Conservation (phyloP, 2,113 vertebrate species). For the Odocoileus hemionus region DNA sequence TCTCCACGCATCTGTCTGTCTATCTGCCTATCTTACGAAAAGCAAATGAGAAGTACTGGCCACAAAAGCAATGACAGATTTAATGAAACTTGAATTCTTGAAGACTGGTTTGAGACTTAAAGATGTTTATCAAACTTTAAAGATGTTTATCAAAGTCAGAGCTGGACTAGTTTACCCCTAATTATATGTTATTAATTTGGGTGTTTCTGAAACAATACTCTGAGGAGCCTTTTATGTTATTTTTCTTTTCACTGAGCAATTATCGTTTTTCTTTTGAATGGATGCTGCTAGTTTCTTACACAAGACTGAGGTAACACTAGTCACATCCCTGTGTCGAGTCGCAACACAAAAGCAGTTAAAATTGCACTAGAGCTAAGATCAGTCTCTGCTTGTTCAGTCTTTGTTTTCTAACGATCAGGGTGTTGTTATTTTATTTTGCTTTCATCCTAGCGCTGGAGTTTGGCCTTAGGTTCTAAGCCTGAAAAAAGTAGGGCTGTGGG, state of each 20-base stretch:
- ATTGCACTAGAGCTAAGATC: not conserved
- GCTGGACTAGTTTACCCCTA: not conserved
- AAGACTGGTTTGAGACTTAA: not conserved
- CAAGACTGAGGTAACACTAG: not conserved
- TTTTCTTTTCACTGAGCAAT: not conserved
- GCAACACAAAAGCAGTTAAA: not conserved
- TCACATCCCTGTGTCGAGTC: not conserved
- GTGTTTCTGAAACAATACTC: conserved; percentile 41
- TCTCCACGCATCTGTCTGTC: not conserved
- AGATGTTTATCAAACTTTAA: not conserved
- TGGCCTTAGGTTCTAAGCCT: not conserved
- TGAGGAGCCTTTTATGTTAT: not conserved
- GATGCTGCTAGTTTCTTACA: not conserved
- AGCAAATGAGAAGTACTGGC: not conserved
- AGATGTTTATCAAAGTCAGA: conserved; percentile 16
- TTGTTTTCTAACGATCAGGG: not conserved
- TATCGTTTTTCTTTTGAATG: conserved; percentile 35
- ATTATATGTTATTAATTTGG: not conserved
- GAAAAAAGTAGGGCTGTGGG: not conserved
- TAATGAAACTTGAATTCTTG: not conserved
- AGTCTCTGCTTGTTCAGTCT: not conserved
- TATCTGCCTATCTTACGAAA: not conserved
- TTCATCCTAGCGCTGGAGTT: not conserved
- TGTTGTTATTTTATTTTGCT: not conserved
- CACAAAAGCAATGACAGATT: not conserved